A percentile compares a stretch with the other conserved stretches of the same genome.
Evolutionary conservation across 92 coral and sea anemone species (phyloP).

Genomic region (Porites lobata): DNA sequence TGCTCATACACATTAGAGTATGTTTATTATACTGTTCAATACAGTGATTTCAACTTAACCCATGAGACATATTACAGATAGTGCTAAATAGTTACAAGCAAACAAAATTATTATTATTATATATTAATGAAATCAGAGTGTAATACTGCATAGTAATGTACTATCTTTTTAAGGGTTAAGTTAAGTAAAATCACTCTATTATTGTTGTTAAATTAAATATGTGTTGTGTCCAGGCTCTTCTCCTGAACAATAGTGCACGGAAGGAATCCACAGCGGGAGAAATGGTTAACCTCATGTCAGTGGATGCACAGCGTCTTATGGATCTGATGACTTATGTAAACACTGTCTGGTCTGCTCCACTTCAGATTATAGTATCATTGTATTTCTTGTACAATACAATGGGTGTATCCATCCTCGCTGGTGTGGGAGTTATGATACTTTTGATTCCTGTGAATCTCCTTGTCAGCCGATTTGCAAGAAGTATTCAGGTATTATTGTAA

Average conservation of each 20-base stretch:
- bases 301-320: slow-evolving; percentile 96
- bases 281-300: slow-evolving; percentile 93
- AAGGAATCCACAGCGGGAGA: slow-evolving; percentile 93
- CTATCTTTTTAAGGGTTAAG: too few relatives aligned
- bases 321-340: slow-evolving; percentile 85
- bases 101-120: too few relatives aligned
- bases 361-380: slow-evolving; percentile 81
- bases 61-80: too few relatives aligned
- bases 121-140: too few relatives aligned
- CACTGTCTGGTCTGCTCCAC: slow-evolving; percentile 90
- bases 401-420: slow-evolving; percentile 92
- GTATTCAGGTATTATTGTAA: slow-evolving; percentile 68
- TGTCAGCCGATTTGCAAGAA: slow-evolving; percentile 53
- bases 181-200: too few relatives aligned
- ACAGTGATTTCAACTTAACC: too few relatives aligned
- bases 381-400: slow-evolving; percentile 82
- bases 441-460: slow-evolving; percentile 80
- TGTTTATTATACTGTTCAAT: too few relatives aligned
- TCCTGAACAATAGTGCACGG: slow-evolving; percentile 77
- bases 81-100: too few relatives aligned
- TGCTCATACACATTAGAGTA: too few relatives aligned
- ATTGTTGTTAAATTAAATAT: too few relatives aligned
- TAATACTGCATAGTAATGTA: too few relatives aligned
- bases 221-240: slow-evolving; percentile 72
- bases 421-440: slow-evolving; percentile 88